Evolutionary conservation across 2,888 invertebrate species (phyloP), one percentile per base, ranked within the genome.

Genomic region (Phyllotreta striolata): DNA sequence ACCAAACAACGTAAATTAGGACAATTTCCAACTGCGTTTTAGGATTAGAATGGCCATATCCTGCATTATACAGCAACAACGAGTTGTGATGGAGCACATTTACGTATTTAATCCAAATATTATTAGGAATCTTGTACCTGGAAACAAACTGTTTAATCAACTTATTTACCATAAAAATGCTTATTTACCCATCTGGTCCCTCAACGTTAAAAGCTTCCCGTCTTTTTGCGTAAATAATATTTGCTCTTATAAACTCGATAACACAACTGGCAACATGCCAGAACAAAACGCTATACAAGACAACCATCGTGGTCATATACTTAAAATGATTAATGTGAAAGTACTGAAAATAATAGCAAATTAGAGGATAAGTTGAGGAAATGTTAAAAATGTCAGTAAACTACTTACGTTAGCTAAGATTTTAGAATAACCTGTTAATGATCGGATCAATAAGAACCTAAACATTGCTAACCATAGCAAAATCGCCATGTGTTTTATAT

Each of bases 1-100:
- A 69, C 76, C 77, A 71, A 63, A 79, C 79, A 72, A 64, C 49
- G 60, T 72, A 72, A 41, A 77, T 68, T 4, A 74, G 41, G 10
- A 74, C 38, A 44, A 74, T 71, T 64, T 71, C 68, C 8, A 61
- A 54, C 58, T 73, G 69, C 7, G 64, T 73, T 38, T 63, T 55
- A 10, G 75, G 75, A 40, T 66, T 9, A 14, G 57, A 49, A 59
- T 67, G 69, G 9, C 75, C 77, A 59, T 73, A 76, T 37, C 76
- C 74, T 5, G 73, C 68, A 57, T 71, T 73, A 55, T 73, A 71
- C 9, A 75, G 70, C 35, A 77, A 62, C 3, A 75, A 58, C 2
- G 72, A 69, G 13, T 73, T 72, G 51, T 69, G 67, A 60, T 75
- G 76, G n/a, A 74, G 66, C 4, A 74, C 73, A 46, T 63, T 60